Base-by-base conservation (phyloP, 2,113 vertebrate genomes). In the Brachypodius melanocephalos region DNA sequence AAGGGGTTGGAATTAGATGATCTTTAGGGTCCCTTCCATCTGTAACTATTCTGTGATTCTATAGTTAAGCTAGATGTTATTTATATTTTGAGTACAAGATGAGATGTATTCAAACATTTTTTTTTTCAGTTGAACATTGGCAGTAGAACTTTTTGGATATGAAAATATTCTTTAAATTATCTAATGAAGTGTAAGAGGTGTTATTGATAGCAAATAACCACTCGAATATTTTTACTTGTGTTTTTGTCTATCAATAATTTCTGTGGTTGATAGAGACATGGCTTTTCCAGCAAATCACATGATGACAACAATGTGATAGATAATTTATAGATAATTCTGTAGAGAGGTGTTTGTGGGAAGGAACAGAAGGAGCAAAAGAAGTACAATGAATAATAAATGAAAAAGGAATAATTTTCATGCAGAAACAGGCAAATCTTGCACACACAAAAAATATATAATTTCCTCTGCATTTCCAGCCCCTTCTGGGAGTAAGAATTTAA, bases 401-500 rank as follows among this genome's bases (percentile, higher is more conserved):
- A 72, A 91, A 87, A 69, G 21, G 72, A 93, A 45, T 15, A n/a
- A 38, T 17, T 69, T 85, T 79, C 18, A 32, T 61, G 25, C 17
- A 40, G 10, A 66, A 57, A 65, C 28, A 67, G 20, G 11, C 40
- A 2, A 55, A 36, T 82, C 55, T 66, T 82, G 20, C 16, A 49
- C 14, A 19, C 55, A 67, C 89, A 89, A 80, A 82, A 82, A 45
- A 38, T n/a, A 62, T 22, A 57, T 8, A 16, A 42, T 78, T 86
- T 80, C n/a, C 67, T 95, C 76, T 91, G 71, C 8, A 78, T 68
- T 85, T 77, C 51, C 62, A 83, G 36, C 9, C 32, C 83, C 62
- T 90, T 92, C 49, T 94, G 65, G 65, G 66, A 87, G 85, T 82
- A 96, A 93, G 40, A 43, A 82, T 73, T 91, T 90, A 46, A 17